Evolutionary conservation across 2,113 vertebrate species (phyloP), one percentile per base, ranked within the genome.

Genomic region (Daubentonia madagascariensis): DNA sequence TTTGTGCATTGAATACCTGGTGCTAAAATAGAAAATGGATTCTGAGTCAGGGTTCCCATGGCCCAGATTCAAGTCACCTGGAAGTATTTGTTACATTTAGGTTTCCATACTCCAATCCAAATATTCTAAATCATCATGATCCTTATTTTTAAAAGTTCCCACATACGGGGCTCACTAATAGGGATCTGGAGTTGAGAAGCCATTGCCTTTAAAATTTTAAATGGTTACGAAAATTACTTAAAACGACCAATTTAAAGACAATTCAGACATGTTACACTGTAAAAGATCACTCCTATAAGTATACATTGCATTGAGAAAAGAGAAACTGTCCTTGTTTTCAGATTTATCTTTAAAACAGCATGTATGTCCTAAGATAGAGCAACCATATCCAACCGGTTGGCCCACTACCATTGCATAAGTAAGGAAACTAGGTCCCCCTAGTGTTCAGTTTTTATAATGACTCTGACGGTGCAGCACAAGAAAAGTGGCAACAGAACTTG

Each of bases 381-480:
- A 4, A 50, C 35, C 12, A 0, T 9, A 5, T 23, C 61, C 52
- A 40, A 40, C 37, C 89, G 67, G 50, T 78, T 65, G 32, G 30
- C 28, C 45, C 5, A 4, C 43, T 32, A 6, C 32, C 3, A 1
- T 35, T 6, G 54, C 48, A 20, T 88, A 91, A 89, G 54, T 7
- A 96, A 94, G 98, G 94, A 65, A 32, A 67, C 68, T 73, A 67
- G 94, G 76, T 59, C 97, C 97, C 98, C 83, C 98, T 98, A n/a
- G 95, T 50, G 97, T 85, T 94, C 59, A 10, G 1, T 75, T 12
- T 50, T 80, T 17, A 25, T 81, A 96, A 91, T 50, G 40, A 73
- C 63, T 61, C 84, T n/a, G 61, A 35, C 30, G 32, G 18, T 30
- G 43, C 96, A 20, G 32, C 48, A 35, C 48, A 30, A 59, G 50